Conservation (phyloP, 2,888 invertebrate genomes). For the Eupithecia dodoneata region DNA sequence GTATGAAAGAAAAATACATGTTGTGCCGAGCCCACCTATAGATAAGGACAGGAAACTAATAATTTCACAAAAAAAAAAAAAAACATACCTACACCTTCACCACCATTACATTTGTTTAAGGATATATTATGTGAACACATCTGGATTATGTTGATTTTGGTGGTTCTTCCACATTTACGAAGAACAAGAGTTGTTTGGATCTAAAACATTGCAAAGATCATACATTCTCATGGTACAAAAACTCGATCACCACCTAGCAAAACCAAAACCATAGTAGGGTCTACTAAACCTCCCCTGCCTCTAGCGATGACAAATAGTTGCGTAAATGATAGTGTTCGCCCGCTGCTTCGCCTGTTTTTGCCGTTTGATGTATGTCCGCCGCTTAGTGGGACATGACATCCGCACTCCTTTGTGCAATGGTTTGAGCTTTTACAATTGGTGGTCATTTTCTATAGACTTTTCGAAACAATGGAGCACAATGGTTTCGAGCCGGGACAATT, state of each 20-base stretch:
- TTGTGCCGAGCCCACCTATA: no score
- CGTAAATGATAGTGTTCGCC: conserved; percentile 81
- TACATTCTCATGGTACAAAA: background rate
- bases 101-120: no score
- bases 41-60: no score
- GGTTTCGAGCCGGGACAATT: background rate
- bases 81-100: no score
- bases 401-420: conserved; percentile 67
- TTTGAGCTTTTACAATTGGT: conserved; percentile 30
- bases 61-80: no score
- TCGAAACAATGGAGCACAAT: background rate
- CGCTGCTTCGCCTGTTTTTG: conserved; percentile 75
- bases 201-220: background rate
- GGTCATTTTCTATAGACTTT: background rate
- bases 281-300: conserved; percentile 59
- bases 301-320: conserved; percentile 82
- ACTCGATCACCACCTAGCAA: conserved; percentile 13
- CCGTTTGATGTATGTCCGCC: conserved; percentile 79
- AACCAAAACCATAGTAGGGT: conserved; percentile 51
- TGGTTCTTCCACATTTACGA: background rate
- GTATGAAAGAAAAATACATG: no score
- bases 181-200: background rate
- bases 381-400: conserved; percentile 56
- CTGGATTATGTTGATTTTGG: no score
- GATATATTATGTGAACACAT: no score